Evolutionary conservation across 2,888 invertebrate species (phyloP).

Genomic region (Yponomeuta sedellus): DNA sequence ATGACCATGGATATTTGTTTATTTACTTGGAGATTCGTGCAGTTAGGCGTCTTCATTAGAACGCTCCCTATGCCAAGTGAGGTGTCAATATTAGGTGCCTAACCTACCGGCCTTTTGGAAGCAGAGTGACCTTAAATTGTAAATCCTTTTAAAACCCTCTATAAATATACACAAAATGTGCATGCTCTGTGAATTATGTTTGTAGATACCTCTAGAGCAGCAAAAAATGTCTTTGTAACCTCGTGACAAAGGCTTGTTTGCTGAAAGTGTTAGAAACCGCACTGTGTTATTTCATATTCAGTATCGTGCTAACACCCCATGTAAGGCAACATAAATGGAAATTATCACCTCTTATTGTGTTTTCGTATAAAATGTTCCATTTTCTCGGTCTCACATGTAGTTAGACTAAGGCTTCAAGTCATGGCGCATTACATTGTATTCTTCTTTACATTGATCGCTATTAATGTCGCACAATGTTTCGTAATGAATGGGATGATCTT

Average conservation of each 20-base stretch:
- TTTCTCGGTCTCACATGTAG: neutral
- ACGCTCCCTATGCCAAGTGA: too few species aligned
- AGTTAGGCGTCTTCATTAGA: too few species aligned
- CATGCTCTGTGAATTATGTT: too few species aligned
- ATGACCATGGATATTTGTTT: too few species aligned
- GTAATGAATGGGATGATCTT: constrained; percentile 41
- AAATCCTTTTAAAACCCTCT: too few species aligned
- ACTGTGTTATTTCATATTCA: constrained; percentile 9
- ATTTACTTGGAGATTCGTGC: too few species aligned
- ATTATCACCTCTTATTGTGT: constrained; percentile 12
- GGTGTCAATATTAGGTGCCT: too few species aligned
- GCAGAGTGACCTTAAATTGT: too few species aligned
- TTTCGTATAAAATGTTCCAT: neutral
- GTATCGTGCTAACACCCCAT: constrained; percentile 12
- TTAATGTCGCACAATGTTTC: constrained; percentile 4
- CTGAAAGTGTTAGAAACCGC: neutral
- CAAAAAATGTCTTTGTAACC: neutral
- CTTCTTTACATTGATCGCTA: neutral
- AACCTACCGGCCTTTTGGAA: too few species aligned
- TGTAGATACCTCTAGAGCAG: neutral
- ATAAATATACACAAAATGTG: too few species aligned
- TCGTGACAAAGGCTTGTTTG: constrained; percentile 5
- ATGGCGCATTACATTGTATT: constrained; percentile 3
- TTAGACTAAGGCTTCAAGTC: neutral
- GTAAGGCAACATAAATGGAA: constrained; percentile 4